Base-by-base conservation (phyloP, 2,888 invertebrate genomes). In the Carterocephalus palaemon region DNA sequence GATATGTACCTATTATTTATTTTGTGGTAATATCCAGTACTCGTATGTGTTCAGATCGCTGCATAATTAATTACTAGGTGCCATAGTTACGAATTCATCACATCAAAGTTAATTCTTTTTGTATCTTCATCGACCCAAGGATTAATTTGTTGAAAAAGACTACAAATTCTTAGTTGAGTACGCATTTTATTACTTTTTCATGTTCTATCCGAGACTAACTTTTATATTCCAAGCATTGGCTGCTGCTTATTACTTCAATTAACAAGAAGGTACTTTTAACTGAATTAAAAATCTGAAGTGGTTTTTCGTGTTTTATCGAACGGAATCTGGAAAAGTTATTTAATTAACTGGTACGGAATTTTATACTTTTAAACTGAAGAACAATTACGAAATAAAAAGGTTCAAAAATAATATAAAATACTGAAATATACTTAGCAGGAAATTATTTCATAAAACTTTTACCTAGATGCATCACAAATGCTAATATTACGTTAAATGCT, bases 181-280 rank as follows among this genome's bases (percentile, higher is more conserved):
- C 12, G 28, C 33, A n/a, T 45, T 41, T 45, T 37, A 37, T 45
- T 31, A 19, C 36, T 13, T 29, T 45, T 45, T 37, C 31, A 37
- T 45, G 36, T 45, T 36, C 23, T 10, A 10, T 4, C 12, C 6
- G 12, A 19, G 24, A 17, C n/a, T 9, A 26, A 39, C 10, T 23
- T 39, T 39, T 7, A 39, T 31, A 15, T 39, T 15, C 15, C 8
- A 10, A 39, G 39, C 32, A 41, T 24, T n/a, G 23, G 19, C n/a
- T 20, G 31, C 12, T 20, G 24, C 33, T 24, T 26, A 42, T 23
- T 28, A 20, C 42, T 33, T 20, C 17, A 37, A 7, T 42, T 41
- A 8, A 26, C 8, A 28, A 42, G 26, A 20, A 34, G n/a, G n/a
- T n/a, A 42, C 26, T 26, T 42, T 26, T 16, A 20, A 15, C 5